Conservation (phyloP, 2,113 vertebrate genomes). For the Rhabdornis inornatus region DNA sequence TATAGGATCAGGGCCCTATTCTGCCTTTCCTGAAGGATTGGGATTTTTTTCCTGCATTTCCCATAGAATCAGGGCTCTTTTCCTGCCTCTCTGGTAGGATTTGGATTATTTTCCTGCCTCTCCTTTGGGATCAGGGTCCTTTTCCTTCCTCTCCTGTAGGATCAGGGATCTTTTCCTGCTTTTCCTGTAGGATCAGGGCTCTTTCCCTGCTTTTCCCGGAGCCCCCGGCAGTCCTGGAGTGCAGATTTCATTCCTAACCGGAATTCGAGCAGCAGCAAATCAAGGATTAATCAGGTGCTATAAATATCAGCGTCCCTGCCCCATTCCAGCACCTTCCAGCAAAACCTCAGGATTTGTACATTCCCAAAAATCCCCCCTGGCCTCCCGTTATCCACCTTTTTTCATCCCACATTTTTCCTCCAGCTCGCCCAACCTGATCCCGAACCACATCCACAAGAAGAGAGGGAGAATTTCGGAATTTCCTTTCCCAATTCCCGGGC, state of each 20-base stretch:
- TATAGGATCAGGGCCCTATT: neutral
- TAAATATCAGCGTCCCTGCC: constrained; percentile 3
- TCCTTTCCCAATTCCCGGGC: constrained; percentile 10
- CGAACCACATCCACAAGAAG: neutral
- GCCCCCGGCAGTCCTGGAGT: neutral
- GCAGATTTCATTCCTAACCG: neutral
- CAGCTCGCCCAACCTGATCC: neutral
- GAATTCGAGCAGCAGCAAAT: neutral
- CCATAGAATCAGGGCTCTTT: neutral
- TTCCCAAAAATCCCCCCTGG: neutral
- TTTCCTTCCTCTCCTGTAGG: neutral
- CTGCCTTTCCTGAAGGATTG: neutral
- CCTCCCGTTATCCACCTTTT: neutral
- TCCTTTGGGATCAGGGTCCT: neutral
- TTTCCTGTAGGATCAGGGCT: neutral
- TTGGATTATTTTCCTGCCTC: no score
- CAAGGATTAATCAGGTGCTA: constrained; percentile 4
- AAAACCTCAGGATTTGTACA: neutral
- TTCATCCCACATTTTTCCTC: neutral
- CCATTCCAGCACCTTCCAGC: neutral
- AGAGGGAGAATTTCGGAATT: constrained; percentile 48
- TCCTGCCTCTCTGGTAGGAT: neutral
- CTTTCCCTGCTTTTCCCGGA: neutral
- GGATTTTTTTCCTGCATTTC: rapidly evolving
- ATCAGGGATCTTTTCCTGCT: neutral